Evolutionary conservation across 2,797 vertebrate species (phyloP).

Genomic region (Lepilemur ruficaudatus): DNA sequence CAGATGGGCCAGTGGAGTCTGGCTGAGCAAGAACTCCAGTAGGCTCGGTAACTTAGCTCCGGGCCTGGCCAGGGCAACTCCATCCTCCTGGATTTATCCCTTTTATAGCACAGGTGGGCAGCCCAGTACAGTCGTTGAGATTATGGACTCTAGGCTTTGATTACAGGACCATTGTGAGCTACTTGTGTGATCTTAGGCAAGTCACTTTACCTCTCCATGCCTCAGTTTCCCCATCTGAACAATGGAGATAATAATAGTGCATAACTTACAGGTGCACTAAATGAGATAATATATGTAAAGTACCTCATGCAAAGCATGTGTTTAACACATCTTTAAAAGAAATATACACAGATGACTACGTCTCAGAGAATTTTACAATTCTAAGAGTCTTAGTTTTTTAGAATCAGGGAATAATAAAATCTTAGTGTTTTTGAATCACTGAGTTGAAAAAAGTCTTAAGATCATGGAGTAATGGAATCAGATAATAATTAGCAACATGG

Average conservation of each 20-base stretch:
- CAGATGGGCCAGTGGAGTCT: not conserved
- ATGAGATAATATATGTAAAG: not conserved
- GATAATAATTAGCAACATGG: not conserved
- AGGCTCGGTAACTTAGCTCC: not conserved
- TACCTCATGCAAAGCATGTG: not conserved
- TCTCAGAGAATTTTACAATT: not conserved
- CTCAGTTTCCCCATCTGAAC: conserved; percentile 30
- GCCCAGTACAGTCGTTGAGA: not conserved
- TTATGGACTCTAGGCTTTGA: not conserved
- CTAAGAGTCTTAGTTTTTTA: not conserved
- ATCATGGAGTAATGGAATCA: not conserved
- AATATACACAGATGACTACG: not conserved
- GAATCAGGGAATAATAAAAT: not conserved
- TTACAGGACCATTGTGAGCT: not conserved
- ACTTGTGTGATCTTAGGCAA: not conserved
- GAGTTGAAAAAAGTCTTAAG: not conserved
- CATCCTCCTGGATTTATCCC: not conserved
- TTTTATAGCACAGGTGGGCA: not conserved
- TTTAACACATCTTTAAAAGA: not conserved
- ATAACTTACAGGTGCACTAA: not conserved
- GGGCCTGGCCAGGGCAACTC: not conserved
- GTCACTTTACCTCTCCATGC: not conserved
- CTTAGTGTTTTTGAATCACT: not conserved
- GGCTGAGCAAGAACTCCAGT: not conserved
- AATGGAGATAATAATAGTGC: not conserved